Base-by-base conservation (phyloP, 2,888 invertebrate genomes). In the Aricia artaxerxes region DNA sequence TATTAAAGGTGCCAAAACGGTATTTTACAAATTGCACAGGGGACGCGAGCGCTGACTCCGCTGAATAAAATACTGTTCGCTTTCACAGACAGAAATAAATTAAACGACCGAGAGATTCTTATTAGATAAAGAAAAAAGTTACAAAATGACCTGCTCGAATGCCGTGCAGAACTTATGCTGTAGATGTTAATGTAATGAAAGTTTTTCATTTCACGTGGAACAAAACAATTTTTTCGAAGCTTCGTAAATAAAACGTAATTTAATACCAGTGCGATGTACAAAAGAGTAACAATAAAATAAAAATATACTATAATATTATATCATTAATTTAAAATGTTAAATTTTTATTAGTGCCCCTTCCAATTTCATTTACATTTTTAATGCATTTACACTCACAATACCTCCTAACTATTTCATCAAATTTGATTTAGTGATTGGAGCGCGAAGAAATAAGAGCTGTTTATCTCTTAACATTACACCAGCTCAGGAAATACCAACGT, bases 121-220 rank as follows among this genome's bases (percentile, higher is more conserved):
- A 77, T 69, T 72, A 80, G 78, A 80, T 80, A 79, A 79, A 80
- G 72, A 78, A 81, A 80, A 81, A 82, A 81, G 80, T 73, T 40
- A 64, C 31, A 73, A 64, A 24, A 73, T 72, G 38, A 72, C 38
- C 73, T n/a, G 72, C 40, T 38, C 9, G 40, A 73, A 40, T 73
- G 73, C 73, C 49, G 49, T 49, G 49, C 49, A 9, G 57, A 60
- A 60, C 60, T 60, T 60, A 16, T 60, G 60, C n/a, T 60, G 60
- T 60, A 60, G n/a, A 60, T 60, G 60, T 60, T 60, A 60, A 61
- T 61, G 7, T 24, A 24, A 61, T 61, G 61, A 61, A 61, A 7
- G 31, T 64, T 64, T 11, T 64, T 61, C 24, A 24, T 61, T 61
- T 61, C 7, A 24, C 24, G 61, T 24, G 3, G 2, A n/a, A n/a